phyloP scores from a whole-genome alignment of 1,140 invertebrate species.

The Zaprionus kolodkinae region DNA sequence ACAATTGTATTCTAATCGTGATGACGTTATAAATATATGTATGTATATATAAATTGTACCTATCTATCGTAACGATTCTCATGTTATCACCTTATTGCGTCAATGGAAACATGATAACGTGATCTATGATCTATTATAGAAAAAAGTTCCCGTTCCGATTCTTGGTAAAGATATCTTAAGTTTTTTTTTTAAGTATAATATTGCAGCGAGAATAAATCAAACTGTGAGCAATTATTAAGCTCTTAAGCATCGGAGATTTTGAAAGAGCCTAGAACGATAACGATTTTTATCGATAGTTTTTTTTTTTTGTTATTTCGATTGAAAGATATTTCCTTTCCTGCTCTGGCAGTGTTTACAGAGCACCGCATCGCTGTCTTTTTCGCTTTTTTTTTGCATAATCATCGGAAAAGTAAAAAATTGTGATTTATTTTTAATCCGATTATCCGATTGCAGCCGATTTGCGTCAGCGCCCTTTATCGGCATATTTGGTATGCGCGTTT shows the following conservation, averaged over 20 bases:
- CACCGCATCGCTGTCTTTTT: neutral
- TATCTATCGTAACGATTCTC: neutral
- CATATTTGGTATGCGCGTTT: constrained; percentile 49
- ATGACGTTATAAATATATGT: constrained; percentile 2
- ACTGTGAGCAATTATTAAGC: no score
- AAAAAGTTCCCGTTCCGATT: neutral
- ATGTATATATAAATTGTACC: no score
- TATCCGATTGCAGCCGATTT: constrained; percentile 42
- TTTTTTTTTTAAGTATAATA: no score
- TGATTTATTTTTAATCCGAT: constrained; percentile 45
- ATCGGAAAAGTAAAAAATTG: constrained; percentile 12
- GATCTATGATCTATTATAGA: constrained; percentile 1
- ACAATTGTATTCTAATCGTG: constrained; percentile 18
- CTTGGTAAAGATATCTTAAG: neutral
- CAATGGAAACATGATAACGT: constrained; percentile 17
- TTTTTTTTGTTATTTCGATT: no score
- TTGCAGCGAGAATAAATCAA: no score
- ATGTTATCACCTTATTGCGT: constrained; percentile 24
- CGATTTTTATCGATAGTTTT: no score
- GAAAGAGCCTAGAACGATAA: no score
- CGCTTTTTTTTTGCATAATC: constrained; percentile 19
- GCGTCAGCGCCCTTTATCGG: constrained; percentile 60
- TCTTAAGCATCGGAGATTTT: no score
- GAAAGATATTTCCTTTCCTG: no score
- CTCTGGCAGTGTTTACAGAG: no score